Evolutionary conservation across 2,797 vertebrate species (phyloP).

Genomic region (Oryzias dopingdopingensis): DNA sequence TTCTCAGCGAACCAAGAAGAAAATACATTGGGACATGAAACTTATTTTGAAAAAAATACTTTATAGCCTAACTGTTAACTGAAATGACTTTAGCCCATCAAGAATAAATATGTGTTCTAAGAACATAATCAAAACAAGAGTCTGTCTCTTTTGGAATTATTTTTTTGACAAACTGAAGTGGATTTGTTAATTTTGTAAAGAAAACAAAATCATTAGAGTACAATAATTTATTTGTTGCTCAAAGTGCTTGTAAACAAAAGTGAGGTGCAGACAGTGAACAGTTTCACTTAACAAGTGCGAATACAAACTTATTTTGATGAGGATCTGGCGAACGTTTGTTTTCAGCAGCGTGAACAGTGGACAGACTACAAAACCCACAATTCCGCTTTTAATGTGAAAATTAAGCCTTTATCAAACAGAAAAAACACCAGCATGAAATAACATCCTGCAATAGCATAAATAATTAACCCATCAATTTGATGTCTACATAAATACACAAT

Average conservation of each 20-base stretch:
- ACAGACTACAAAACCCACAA: conserved; percentile 61
- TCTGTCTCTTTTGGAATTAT: no score
- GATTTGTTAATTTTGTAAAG: no score
- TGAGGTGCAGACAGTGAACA: conserved; percentile 40
- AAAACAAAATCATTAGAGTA: conserved; percentile 7
- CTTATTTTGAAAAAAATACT: conserved; percentile 8
- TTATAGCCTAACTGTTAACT: not conserved
- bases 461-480: conserved; percentile 35
- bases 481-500: conserved; percentile 48
- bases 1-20: conserved; percentile 84
- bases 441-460: conserved; percentile 42
- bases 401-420: conserved; percentile 20
- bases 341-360: conserved; percentile 54
- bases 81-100: not conserved
- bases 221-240: conserved; percentile 57
- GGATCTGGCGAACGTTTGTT: conserved; percentile 49
- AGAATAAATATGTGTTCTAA: no score
- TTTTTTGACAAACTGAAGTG: no score
- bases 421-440: conserved; percentile 46
- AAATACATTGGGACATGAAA: conserved; percentile 71
- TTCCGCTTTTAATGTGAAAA: conserved; percentile 20
- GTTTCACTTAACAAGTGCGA: conserved; percentile 27
- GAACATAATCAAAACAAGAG: no score
- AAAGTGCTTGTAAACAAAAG: conserved; percentile 55
- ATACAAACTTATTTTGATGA: conserved; percentile 29